Evolutionary conservation across 1,140 invertebrate genomes (phyloP), one percentile per base, ranked within the genome.

Genomic region (Drosophila leontia): DNA sequence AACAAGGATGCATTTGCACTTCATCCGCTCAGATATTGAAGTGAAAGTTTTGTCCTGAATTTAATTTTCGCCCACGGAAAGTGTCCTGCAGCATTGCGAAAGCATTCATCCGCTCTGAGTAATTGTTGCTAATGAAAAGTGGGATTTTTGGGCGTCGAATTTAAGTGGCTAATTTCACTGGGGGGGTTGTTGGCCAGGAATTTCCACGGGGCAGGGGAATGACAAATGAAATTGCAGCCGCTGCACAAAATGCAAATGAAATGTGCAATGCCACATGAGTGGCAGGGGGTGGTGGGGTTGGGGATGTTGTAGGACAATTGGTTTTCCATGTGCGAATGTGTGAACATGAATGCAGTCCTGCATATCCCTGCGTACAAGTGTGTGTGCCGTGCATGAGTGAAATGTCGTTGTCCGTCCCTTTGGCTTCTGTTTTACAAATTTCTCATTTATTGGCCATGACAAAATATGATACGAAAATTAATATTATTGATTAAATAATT

Each of bases 401-500:
- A 86, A 82, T 90, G 80, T 87, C 61, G 44, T 44, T 68, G 65
- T 78, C 58, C 45, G 62, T 82, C 81, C 77, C 69, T 64, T 62
- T 32, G 62, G 60, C 58, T 71, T 68, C 59, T 84, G 85, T 88
- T 90, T 90, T 90, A 90, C 85, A 90, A 90, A 90, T 90, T 90
- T 85, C 68, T 61, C 86, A 83, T 91, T 91, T 91, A 91, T 91
- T 91, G 87, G 80, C 75, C 75, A 62, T 88, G 87, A 91, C 87
- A 91, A 91, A 91, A 91, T 91, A 91, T 91, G 87, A 91, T 91
- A 91, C 81, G 87, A 91, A 91, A 91, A 91, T 91, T 91, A 91
- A 91, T 91, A 91, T 88, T 91, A 91, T 91, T 91, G 87, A 91
- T 91, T 91, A 91, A 91, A 91, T 91, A 91, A 91, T 91, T 91